A percentile compares a stretch with the other conserved stretches of the same genome.
These are phyloP conservation scores for Diachrysia chrysitis DNA, from an alignment of 2,888 invertebrate species.

Conservation along the genomic window DNA sequence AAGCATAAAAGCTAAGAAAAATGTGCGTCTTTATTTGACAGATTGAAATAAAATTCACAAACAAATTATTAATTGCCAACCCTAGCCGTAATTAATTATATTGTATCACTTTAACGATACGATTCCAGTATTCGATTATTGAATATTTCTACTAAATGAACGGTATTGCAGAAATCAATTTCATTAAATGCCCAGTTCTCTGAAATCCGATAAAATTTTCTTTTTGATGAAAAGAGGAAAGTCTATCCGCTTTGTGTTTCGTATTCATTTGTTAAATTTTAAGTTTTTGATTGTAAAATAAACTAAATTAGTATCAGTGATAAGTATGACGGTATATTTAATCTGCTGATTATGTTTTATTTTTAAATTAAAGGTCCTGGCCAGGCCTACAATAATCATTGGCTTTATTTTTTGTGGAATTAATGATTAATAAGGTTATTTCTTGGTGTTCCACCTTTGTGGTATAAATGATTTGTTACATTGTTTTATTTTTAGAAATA, in stretches of 20 bases:
- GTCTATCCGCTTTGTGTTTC: constrained; percentile 8
- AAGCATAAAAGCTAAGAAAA: neutral
- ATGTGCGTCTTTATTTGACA: too few species aligned
- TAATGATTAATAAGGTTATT: too few species aligned
- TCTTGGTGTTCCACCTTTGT: too few species aligned
- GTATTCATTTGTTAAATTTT: constrained; percentile 32
- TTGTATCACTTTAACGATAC: constrained; percentile 22
- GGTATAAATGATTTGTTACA: too few species aligned
- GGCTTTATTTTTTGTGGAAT: too few species aligned
- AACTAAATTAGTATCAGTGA: neutral
- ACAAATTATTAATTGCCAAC: constrained; percentile 6
- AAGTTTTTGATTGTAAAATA: constrained; percentile 5
- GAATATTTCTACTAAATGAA: constrained; percentile 39
- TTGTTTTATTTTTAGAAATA: too few species aligned
- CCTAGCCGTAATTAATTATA: constrained; percentile 40
- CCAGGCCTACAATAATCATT: too few species aligned
- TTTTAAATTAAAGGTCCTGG: too few species aligned
- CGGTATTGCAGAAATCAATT: constrained; percentile 39
- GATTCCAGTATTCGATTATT: constrained; percentile 25
- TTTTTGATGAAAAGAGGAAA: constrained; percentile 12
- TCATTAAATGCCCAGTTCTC: constrained; percentile 22
- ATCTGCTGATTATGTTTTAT: too few species aligned
- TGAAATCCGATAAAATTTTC: constrained; percentile 22
- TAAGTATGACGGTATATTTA: neutral
- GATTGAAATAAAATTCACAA: too few species aligned